These are phyloP conservation scores for Coleophora deauratella DNA, from an alignment of 2,888 invertebrate genomes.

Conservation along the genomic window DNA sequence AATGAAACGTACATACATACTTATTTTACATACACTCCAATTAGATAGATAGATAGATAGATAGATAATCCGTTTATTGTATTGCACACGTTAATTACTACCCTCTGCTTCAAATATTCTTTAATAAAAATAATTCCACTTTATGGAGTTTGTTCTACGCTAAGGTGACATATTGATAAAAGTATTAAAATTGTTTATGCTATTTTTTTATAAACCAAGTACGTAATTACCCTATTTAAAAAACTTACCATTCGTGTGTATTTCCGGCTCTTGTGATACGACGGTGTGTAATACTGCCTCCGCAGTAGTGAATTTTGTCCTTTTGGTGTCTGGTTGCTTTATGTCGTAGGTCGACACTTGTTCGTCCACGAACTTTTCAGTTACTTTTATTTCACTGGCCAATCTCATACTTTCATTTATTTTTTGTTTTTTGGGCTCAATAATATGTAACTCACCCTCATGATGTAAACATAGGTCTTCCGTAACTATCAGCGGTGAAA, in stretches of 20 bases:
- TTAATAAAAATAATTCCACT: no score
- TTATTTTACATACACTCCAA: no score
- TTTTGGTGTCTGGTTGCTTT: conserved; percentile 23
- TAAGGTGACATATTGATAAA: no score
- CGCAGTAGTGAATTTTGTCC: conserved; percentile 36
- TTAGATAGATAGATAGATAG: no score
- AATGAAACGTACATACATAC: no score
- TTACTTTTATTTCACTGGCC: conserved; percentile 43
- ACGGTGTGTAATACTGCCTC: conserved; percentile 25
- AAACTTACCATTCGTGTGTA: conserved; percentile 42
- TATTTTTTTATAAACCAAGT: no score
- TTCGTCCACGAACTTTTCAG: conserved; percentile 46
- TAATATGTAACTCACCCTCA: conserved; percentile 46
- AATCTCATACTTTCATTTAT: conserved; percentile 37
- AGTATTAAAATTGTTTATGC: no score
- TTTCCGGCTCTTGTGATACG: conserved; percentile 49
- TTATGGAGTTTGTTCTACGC: no score
- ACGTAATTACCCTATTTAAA: no score
- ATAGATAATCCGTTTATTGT: no score
- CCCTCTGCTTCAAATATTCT: no score
- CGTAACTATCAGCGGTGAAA: conserved; percentile 47
- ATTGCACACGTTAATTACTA: no score
- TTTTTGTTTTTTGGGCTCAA: conserved; percentile 37
- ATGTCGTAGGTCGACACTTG: conserved; percentile 34
- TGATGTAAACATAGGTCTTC: conserved; percentile 49